phyloP scores from a whole-genome alignment of 2,797 vertebrate genomes.

The Pseudomugil tenellus region DNA sequence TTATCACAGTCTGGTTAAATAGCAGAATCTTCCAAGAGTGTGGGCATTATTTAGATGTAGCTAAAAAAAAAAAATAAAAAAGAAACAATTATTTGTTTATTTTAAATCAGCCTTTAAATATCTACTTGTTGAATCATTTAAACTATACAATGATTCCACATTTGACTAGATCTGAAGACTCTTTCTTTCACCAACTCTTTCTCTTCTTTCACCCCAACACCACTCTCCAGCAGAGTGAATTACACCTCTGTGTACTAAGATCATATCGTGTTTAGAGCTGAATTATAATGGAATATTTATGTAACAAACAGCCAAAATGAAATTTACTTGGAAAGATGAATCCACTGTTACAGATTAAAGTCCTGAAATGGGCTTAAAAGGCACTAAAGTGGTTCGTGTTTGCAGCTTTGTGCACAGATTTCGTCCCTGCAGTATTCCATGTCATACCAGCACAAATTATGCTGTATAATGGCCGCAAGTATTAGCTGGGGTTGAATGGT shows the following conservation, averaged over 20 bases:
- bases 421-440: conserved; percentile 12
- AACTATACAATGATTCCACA: background rate
- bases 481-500: conserved; percentile 42
- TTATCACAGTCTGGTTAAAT: no score
- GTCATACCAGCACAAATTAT: conserved; percentile 33
- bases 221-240: background rate
- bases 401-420: conserved; percentile 5
- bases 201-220: background rate
- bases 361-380: conserved; percentile 6
- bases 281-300: conserved; percentile 18
- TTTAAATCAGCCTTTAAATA: background rate
- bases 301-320: conserved; percentile 2
- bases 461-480: conserved; percentile 33
- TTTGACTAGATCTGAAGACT: background rate
- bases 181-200: background rate
- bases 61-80: background rate
- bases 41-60: no score
- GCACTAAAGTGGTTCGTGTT: conserved; percentile 5
- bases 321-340: background rate
- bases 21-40: no score
- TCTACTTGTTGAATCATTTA: background rate
- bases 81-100: background rate
- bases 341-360: background rate
- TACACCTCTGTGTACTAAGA: conserved; percentile 2
- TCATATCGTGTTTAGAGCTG: conserved; percentile 15